A percentile compares a stretch with the other conserved stretches of the same genome.
Evolutionary conservation across 1,140 invertebrate genomes (phyloP).

Genomic region (Gryllus bimaculatus): DNA sequence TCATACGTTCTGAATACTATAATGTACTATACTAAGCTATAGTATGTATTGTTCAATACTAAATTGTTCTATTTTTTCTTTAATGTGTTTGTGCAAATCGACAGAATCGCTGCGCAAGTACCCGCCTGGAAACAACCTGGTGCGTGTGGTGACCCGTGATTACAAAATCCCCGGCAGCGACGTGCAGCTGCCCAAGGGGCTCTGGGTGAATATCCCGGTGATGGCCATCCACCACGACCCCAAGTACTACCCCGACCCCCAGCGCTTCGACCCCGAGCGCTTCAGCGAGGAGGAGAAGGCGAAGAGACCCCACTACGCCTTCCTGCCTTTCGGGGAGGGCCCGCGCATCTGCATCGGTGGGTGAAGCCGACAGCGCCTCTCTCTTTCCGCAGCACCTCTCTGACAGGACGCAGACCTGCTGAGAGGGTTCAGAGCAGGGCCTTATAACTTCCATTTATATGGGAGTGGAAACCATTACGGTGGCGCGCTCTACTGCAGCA

Average conservation of each 20-base stretch:
- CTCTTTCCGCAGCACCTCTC: no score
- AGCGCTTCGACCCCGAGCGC: constrained; percentile 35
- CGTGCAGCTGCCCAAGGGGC: constrained; percentile 36
- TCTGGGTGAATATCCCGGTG: constrained; percentile 29
- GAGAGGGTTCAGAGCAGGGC: no score
- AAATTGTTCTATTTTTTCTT: no score
- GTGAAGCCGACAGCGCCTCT: neutral
- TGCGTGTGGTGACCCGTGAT: constrained; percentile 35
- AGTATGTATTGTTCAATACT: no score
- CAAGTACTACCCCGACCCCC: constrained; percentile 41
- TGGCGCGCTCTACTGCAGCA: no score
- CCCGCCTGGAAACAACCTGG: constrained; percentile 36
- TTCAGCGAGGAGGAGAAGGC: constrained; percentile 26
- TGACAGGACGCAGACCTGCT: no score
- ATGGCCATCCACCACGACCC: constrained; percentile 40
- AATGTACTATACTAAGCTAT: no score
- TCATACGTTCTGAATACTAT: no score
- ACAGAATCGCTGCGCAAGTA: constrained; percentile 35
- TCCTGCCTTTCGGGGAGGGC: constrained; percentile 28
- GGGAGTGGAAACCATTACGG: no score
- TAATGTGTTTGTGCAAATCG: constrained; percentile 23
- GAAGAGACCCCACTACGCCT: constrained; percentile 26
- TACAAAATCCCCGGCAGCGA: constrained; percentile 39
- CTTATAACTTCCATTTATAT: no score
- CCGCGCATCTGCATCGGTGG: constrained; percentile 36